These are phyloP conservation scores for Protobothrops flavoviridis DNA, from an alignment of 2,113 vertebrate genomes.

Conservation along the genomic window DNA sequence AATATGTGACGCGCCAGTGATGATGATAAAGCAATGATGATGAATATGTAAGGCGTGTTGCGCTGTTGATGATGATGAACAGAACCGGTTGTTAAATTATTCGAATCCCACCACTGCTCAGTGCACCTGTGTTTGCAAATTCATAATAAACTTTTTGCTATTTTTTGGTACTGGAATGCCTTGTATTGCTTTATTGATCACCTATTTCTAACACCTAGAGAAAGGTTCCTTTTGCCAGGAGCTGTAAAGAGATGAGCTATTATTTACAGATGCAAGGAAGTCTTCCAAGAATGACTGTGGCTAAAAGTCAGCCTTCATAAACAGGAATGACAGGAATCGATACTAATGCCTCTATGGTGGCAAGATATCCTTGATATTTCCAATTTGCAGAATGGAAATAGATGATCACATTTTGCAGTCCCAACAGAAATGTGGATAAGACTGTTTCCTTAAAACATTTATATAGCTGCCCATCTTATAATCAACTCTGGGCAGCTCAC, in stretches of 20 bases:
- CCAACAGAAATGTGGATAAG: not conserved
- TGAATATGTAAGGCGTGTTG: no score
- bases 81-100: no score
- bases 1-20: no score
- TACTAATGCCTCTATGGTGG: not conserved
- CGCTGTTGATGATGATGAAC: no score
- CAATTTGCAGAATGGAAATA: constrained; percentile 17
- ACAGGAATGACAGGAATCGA: constrained; percentile 25
- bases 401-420: not conserved
- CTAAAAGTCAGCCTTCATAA: not conserved
- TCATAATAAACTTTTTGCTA: no score
- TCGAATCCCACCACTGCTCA: no score
- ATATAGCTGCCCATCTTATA: not conserved
- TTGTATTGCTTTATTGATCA: no score
- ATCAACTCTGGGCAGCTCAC: not conserved
- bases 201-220: no score
- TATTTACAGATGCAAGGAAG: not conserved
- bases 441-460: not conserved
- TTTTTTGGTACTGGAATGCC: no score
- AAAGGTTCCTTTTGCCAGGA: not conserved
- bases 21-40: no score
- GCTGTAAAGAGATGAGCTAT: not conserved
- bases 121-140: no score
- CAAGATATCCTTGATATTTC: constrained; percentile 5
- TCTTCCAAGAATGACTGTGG: not conserved